Evolutionary conservation across 2,888 invertebrate genomes (phyloP).

Genomic region (Bembecia ichneumoniformis): DNA sequence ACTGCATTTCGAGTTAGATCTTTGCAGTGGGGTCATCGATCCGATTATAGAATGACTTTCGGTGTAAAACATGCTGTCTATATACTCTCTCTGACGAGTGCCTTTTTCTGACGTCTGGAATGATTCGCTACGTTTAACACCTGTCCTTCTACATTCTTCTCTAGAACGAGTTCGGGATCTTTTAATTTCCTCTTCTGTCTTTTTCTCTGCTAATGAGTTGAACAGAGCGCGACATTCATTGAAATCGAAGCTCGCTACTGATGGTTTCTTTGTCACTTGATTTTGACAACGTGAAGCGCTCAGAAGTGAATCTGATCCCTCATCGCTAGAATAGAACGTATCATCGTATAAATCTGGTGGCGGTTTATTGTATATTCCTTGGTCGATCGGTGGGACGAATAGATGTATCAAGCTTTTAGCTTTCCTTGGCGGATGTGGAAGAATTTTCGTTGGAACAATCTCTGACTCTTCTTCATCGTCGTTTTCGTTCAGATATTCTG

Average conservation of each 20-base stretch:
- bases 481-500: conserved; percentile 62
- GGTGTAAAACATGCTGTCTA: conserved; percentile 74
- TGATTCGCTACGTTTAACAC: conserved; percentile 63
- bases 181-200: conserved; percentile 45
- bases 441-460: conserved; percentile 82
- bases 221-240: conserved; percentile 72
- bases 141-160: conserved; percentile 43
- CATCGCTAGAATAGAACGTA: conserved; percentile 74
- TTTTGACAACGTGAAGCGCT: conserved; percentile 73
- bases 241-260: conserved; percentile 52
- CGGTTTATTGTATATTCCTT: conserved; percentile 69
- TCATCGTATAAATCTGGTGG: conserved; percentile 70
- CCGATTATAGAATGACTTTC: conserved; percentile 52
- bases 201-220: conserved; percentile 70
- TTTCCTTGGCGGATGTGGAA: conserved; percentile 86
- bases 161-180: conserved; percentile 50
- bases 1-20: conserved; percentile 48
- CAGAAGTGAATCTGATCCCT: conserved; percentile 79
- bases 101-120: conserved; percentile 62
- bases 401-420: conserved; percentile 80
- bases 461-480: conserved; percentile 74
- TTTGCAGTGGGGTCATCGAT: conserved; percentile 24
- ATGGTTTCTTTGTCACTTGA: conserved; percentile 45
- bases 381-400: conserved; percentile 75
- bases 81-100: conserved; percentile 60